Evolutionary conservation across 2,888 invertebrate genomes (phyloP), one percentile per base, ranked within the genome.

Genomic region (Drosophila glabriapex): DNA sequence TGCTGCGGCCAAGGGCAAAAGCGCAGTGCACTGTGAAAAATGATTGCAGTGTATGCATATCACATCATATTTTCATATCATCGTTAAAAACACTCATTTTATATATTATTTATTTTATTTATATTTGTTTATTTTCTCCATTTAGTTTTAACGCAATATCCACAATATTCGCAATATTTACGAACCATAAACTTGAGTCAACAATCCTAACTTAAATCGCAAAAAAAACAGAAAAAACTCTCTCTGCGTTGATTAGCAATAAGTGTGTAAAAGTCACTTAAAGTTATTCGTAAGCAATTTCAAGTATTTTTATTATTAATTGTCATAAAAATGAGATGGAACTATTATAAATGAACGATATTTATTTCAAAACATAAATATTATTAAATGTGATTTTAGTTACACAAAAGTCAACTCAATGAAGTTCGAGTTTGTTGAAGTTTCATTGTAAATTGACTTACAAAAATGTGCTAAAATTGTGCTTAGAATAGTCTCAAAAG

Each of bases 1-100:
- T 10, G 64, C 19, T 12, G 64, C 19, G 46, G 79, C 81, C 78
- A 69, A 62, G 81, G 77, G 81, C 77, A 25, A 76, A 76, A 60
- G 29, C 53, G 55, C 63, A 0, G 4, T 66, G 46, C 76, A 80
- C 78, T 76, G 80, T 6, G 65, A 56, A 68, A 80, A 78, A 75
- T n/a, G 3, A 12, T 37, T 29, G 14, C 0, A 4, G 31, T 31
- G 2, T 7, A 9, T n/a, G n/a, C n/a, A n/a, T n/a, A n/a, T n/a
- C n/a, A n/a, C n/a, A n/a, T n/a, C n/a, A n/a, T n/a, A 19, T 19
- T 37, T 37, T 19, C 1, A 19, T 19, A 6, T 19, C 7, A n/a
- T 10, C 10, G n/a, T 41, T n/a, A 41, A n/a, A 39, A 41, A 5
- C n/a, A 2, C 10, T n/a, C 10, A 41, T 41, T 41, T 41, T 41